Evolutionary conservation across 2,797 vertebrate species (phyloP), one percentile per base, ranked within the genome.

Genomic region (Hylomyscus alleni): DNA sequence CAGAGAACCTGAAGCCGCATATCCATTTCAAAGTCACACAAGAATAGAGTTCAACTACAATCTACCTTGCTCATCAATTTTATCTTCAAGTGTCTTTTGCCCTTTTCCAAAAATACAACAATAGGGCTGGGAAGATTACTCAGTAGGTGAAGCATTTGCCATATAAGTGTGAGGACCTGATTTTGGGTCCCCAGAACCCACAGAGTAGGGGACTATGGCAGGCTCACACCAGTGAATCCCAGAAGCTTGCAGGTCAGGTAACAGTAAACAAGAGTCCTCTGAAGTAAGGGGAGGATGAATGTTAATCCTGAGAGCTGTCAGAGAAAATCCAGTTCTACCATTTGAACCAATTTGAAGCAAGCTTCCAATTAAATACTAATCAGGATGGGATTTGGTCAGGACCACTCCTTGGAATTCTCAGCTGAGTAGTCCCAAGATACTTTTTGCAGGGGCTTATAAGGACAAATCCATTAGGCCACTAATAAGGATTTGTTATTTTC

Each of bases 1-100:
- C 81, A 19, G 22, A n/a, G 13, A 37, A 56, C 40, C 58, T 22
- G 6, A 78, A 93, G 54, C 81, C 58, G 47, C 6, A 31, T 89
- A 91, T 65, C 80, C 77, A 20, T 82, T 91, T 76, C 72, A 91
- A 81, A 50, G 72, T 56, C 13, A 31, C 29, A n/a, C 3, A 1
- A 31, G 1, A 10, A 15, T 22, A 47, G 13, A 17, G 17, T 24
- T 76, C 29, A 47, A 15, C 69, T 0, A 40, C 15, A 50, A 75
- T 80, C 19, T 50, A 75, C 10, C 17, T 93, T 29, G 22, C 1
- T 88, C 67, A n/a, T 17, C 54, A 40, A 6, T 78, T 73, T 93
- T 90, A 77, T 52, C 34, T 85, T 95, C 40, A 52, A n/a, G n/a
- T 56, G 10, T 65, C 20, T 93, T 72, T 91, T 80, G 67, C 80